Evolutionary conservation across 1,140 invertebrate genomes (phyloP), one percentile per base, ranked within the genome.

Genomic region (Drosophila ambigua): DNA sequence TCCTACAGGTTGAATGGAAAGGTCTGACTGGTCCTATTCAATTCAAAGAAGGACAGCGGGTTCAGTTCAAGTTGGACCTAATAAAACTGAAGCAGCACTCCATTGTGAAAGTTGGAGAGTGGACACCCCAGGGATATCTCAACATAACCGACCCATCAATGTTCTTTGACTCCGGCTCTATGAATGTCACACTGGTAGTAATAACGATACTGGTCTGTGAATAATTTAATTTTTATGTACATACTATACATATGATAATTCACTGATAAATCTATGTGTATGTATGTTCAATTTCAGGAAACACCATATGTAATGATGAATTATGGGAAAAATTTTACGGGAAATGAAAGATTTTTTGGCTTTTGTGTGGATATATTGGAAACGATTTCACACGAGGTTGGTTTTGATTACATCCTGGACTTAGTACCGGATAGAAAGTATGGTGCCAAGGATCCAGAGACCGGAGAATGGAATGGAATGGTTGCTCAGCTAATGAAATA

Each of bases 331-430:
- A 91, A 98, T 90, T 93, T 97, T 44, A 97, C 97, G 20, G 97
- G 97, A 2, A 99, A 98, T 91, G 96, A 97, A 16, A 94, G 96
- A 24, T 98, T 96, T 92, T 97, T 98, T 92, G 98, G 98, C 0
- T 99, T 99, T 93, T 99, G 98, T 93, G 97, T 99, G 49, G 98
- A 99, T 92, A 94, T 99, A 63, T 93, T 99, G 53, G 95, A 96
- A 77, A 94, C 95, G 79, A 96, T 99, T 49, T 96, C 97, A 0
- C 94, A 94, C 8, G 94, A 97, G 77, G 97, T 98, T 8, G 97
- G 97, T 15, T 99, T 99, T 92, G 96, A 98, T 66, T 99, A 99
- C 90, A 94, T 94, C 45, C 96, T 99, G 51, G 94, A 96, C 55
- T 93, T 98, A 35, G 98, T 99, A 0, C 96, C 97, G 0, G 98